Evolutionary conservation across 1,140 invertebrate genomes (phyloP), one percentile per base, ranked within the genome.

Genomic region (Sinonovacula constricta): DNA sequence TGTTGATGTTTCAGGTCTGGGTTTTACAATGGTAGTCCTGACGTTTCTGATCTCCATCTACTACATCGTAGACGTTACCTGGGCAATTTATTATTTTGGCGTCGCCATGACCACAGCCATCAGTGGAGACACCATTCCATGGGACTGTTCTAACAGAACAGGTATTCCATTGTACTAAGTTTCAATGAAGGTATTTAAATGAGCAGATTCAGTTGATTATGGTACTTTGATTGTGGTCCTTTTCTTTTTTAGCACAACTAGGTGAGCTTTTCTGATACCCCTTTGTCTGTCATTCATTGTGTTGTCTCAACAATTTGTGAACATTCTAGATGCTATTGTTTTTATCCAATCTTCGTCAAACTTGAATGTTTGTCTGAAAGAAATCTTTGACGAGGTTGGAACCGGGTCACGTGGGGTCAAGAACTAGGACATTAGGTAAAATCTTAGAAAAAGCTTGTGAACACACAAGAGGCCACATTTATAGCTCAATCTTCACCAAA

Each of bases 81-180:
- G 75, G 75, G 75, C 75, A 18, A 28, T 78, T 0, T 69, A 76
- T 31, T 76, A 76, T 56, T 65, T 76, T 45, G 72, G 72, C 4
- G 53, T 76, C 56, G 62, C 72, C 53, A 76, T 76, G 62, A 53
- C 72, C 57, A 54, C 63, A 30, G 72, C 72, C 30, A 39, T 76
- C 31, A 31, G 34, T 57, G 72, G 72, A 26, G 45, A 31, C 18
- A 31, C 34, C 33, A 5, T 76, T 18, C 72, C 72, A 2, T 76
- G 72, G 72, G 39, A 67, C 4, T 67, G 33, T 39, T 53, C 31
- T n/a, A 76, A 76, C 33, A 28, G 15, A 1, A 39, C 72, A 56
- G 72, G 72, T 76, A 60, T 28, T 10, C n/a, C n/a, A n/a, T n/a
- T n/a, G n/a, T n/a, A n/a, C n/a, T n/a, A n/a, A n/a, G n/a, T n/a